Base-by-base conservation (phyloP, 1,140 invertebrate genomes). In the Phenacoccus solenopsis region DNA sequence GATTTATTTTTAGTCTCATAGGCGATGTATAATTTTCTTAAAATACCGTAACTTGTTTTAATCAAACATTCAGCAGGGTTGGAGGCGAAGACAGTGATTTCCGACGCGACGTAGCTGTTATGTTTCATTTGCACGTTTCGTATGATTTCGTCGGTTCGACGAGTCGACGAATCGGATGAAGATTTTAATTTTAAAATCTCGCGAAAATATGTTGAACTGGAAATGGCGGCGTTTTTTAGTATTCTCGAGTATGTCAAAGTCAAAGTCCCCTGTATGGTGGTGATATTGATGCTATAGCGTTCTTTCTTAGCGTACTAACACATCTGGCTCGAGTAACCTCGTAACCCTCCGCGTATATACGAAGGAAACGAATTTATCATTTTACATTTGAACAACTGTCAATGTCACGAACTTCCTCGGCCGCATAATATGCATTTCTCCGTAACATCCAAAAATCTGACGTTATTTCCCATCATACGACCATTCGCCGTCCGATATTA, bases 321-420 rank as follows among this genome's bases (percentile, higher is more conserved):
- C 38, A 49, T 49, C 38, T 49, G 38, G 38, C 20, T 49, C 16
- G 16, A 10, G 38, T 49, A 9, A 5, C 16, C 3, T 49, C 20
- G 20, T 49, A 49, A 49, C 38, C 38, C 38, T 49, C 16, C 5
- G 38, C 20, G 16, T 9, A 49, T 9, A 49, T 16, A 49, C 5
- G 16, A 49, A 49, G 38, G 38, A 49, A 49, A 49, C 38, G 38
- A 49, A 49, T 49, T 49, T 49, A 49, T 49, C 38, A 49, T 49
- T 49, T 49, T 49, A 49, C 38, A 49, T 49, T 49, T 49, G 38
- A 49, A 49, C n/a, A n/a, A n/a, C 38, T 49, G 38, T 49, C 38
- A 49, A 49, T 49, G 38, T 49, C 38, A 49, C 38, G 20, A 49
- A 49, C 38, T 49, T 49, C 38, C 38, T 5, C 16, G 38, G 38